Evolutionary conservation across 2,888 invertebrate species (phyloP).

Genomic region (Orthonychiurus folsomi): DNA sequence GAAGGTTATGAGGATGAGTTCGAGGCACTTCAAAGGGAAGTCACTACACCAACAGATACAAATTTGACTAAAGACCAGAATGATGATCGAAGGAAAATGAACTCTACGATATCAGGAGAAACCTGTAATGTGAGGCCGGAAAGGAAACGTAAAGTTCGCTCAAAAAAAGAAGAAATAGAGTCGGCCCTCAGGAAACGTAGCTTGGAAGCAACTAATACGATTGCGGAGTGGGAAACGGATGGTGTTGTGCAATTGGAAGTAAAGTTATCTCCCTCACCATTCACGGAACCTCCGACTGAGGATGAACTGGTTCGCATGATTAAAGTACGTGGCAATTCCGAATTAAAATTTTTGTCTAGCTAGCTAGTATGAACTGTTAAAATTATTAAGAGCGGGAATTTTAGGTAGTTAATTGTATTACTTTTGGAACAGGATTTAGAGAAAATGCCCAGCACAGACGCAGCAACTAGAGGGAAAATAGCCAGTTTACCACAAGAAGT

Average conservation of each 20-base stretch:
- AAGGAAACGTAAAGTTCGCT: constrained; percentile 21
- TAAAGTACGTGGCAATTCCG: constrained; percentile 45
- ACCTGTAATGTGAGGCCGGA: background rate
- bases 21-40: background rate
- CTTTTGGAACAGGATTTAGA: constrained; percentile 80
- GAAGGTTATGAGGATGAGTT: constrained; percentile 31
- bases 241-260: constrained; percentile 35
- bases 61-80: background rate
- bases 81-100: background rate
- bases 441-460: constrained; percentile 91
- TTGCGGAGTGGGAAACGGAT: constrained; percentile 38
- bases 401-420: too few relatives aligned
- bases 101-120: background rate
- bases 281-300: constrained; percentile 79
- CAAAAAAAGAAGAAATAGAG: constrained; percentile 33
- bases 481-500: constrained; percentile 90
- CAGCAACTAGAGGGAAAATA: constrained; percentile 80
- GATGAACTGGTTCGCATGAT: constrained; percentile 78
- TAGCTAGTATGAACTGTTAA: too few relatives aligned
- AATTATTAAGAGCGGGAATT: too few relatives aligned
- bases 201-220: constrained; percentile 30
- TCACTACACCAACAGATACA: constrained; percentile 8
- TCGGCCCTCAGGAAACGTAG: constrained; percentile 28
- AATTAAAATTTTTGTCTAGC: background rate
- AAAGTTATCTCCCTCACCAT: constrained; percentile 34